Evolutionary conservation across 2,113 vertebrate genomes (phyloP).

Genomic region (Atherinomorus stipes): DNA sequence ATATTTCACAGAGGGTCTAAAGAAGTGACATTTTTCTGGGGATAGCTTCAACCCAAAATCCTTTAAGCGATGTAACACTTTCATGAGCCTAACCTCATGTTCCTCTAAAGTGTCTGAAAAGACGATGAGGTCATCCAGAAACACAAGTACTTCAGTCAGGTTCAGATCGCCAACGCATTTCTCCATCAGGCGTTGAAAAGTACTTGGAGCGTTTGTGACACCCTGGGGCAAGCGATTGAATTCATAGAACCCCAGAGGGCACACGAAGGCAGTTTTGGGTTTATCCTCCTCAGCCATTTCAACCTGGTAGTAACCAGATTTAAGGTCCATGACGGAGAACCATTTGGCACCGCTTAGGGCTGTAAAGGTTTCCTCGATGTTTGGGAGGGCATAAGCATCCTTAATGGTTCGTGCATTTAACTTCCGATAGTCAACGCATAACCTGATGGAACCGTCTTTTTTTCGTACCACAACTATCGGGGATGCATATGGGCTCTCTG

Average conservation of each 20-base stretch:
- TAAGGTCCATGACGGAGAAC: too few species aligned
- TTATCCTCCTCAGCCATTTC: too few species aligned
- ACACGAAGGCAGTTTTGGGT: not conserved
- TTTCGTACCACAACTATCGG: not conserved
- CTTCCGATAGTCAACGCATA: too few species aligned
- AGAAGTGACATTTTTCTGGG: not conserved
- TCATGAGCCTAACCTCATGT: not conserved
- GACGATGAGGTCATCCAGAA: not conserved
- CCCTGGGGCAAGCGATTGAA: not conserved
- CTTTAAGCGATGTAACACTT: not conserved
- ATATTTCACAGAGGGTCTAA: not conserved
- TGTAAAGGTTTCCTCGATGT: not conserved
- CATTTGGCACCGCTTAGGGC: not conserved
- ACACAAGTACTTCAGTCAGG: not conserved
- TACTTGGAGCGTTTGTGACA: not conserved
- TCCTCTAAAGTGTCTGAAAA: not conserved
- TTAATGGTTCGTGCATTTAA: too few species aligned
- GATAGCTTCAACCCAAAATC: not conserved
- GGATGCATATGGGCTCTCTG: not conserved
- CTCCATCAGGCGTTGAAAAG: not conserved
- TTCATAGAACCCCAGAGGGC: not conserved
- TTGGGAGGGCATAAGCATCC: not conserved
- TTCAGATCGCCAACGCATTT: not conserved
- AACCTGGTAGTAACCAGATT: too few species aligned
- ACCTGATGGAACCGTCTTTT: not conserved